Base-by-base conservation (phyloP, 1,140 invertebrate genomes). In the Sycobia sp. region DNA sequence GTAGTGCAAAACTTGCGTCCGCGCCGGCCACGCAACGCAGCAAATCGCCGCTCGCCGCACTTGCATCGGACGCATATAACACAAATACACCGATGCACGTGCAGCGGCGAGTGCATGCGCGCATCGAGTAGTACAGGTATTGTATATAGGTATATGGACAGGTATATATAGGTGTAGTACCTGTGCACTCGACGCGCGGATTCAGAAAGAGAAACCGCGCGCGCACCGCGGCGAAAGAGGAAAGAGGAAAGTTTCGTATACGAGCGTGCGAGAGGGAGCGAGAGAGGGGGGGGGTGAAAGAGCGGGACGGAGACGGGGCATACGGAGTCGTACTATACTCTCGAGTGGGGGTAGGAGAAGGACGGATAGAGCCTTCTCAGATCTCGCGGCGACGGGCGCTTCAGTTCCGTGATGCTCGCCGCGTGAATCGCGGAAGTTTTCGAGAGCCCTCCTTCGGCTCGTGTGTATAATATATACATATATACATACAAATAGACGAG, bases 371-470 rank as follows among this genome's bases (percentile, higher is more conserved):
- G 73, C 23, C 65, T 72, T 72, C 68, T 66, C 56, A 71, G 71
- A 72, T 69, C 67, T 66, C 64, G 64, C 69, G 67, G 56, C 73
- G 71, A 67, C 57, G 72, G 69, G 73, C 68, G 7, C 46, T 34
- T 73, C 70, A 74, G 73, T 73, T 72, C 70, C 62, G 62, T 65
- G 62, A 65, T 72, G 70, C 62, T 74, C 71, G 69, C 70, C 70
- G 73, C 62, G 59, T 66, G 68, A 68, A 67, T 53, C 65, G 66
- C 67, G 60, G 61, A 63, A 63, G 51, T 11, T 36, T 16, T 53
- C 47, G 36, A 32, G 5, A 7, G 11, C 5, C 29, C 11, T 11
- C 29, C 5, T 11, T 32, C 29, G 29, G 5, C 29, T 11, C 5
- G n/a, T n/a, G n/a, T n/a, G n/a, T n/a, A n/a, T n/a, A n/a, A n/a